Evolutionary conservation across 2,888 invertebrate genomes (phyloP).

Genomic region (Sinopyrophorus schimmeli): DNA sequence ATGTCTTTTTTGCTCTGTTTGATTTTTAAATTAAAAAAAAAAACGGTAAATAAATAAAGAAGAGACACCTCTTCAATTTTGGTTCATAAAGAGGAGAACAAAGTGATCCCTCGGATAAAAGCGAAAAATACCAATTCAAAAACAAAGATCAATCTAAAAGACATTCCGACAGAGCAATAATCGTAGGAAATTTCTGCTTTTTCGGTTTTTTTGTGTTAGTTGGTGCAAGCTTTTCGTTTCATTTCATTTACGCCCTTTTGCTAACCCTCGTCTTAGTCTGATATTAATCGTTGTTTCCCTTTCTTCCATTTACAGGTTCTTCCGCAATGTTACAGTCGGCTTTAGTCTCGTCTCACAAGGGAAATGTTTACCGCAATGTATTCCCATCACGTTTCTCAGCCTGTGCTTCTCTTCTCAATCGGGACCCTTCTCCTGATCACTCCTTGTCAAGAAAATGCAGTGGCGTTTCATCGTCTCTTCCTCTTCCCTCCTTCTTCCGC

Average conservation of each 20-base stretch:
- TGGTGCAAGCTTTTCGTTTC: conserved; percentile 33
- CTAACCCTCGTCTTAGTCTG: conserved; percentile 38
- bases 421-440: conserved; percentile 35
- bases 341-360: conserved; percentile 42
- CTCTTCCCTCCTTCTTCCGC: conserved; percentile 1
- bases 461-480: conserved; percentile 21
- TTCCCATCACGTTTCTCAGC: conserved; percentile 44
- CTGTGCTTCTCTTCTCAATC: conserved; percentile 35
- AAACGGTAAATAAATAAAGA: too few species aligned
- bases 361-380: conserved; percentile 43
- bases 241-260: conserved; percentile 41
- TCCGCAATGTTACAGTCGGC: conserved; percentile 41
- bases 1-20: too few species aligned
- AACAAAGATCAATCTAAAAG: conserved; percentile 20
- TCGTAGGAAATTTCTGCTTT: conserved; percentile 27
- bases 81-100: too few species aligned
- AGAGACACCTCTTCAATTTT: too few species aligned
- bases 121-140: conserved; percentile 8
- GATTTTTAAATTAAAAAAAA: too few species aligned
- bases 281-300: conserved; percentile 45
- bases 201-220: conserved; percentile 31
- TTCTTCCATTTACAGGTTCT: conserved; percentile 40
- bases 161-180: conserved; percentile 23
- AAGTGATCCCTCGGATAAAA: too few species aligned
- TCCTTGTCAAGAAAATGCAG: conserved; percentile 40